Conservation (phyloP, 2,113 vertebrate species). For the Mohoua ochrocephala region DNA sequence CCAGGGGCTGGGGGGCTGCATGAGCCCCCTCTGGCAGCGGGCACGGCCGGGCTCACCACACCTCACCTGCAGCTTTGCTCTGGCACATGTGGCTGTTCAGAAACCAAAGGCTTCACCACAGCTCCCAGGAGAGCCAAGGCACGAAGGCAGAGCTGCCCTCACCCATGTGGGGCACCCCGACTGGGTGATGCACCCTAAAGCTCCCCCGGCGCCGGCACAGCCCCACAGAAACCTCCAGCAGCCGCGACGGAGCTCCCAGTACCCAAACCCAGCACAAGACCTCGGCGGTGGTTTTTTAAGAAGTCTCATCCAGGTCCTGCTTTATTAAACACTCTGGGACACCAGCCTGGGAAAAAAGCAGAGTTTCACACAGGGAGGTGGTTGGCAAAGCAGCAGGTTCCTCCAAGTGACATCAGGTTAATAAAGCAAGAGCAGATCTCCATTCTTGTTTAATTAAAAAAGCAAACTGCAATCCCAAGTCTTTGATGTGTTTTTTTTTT, state of each 20-base stretch:
- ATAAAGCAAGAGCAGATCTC: conserved; percentile 29
- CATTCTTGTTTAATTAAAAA: conserved; percentile 47
- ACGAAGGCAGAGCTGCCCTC: not conserved
- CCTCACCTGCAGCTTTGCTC: not conserved
- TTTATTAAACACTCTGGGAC: conserved; percentile 45
- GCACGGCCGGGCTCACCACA: accelerated
- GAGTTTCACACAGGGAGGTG: conserved; percentile 13
- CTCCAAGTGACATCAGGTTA: conserved; percentile 47
- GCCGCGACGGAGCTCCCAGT: accelerated
- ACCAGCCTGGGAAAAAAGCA: conserved; percentile 24
- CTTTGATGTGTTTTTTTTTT: conserved; percentile 47
- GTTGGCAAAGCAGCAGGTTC: conserved; percentile 40
- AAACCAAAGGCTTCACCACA: not conserved
- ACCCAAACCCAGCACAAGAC: not conserved
- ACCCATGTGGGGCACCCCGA: not conserved
- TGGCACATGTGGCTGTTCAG: not conserved
- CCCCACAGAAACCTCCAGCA: not conserved
- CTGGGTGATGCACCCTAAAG: not conserved
- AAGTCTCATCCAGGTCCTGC: not conserved
- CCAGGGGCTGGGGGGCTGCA: not conserved
- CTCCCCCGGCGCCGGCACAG: not conserved
- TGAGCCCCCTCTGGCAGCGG: not conserved
- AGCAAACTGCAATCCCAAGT: conserved; percentile 21
- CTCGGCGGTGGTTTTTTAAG: not conserved
- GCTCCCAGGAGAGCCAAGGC: not conserved